Base-by-base conservation (phyloP, 2,888 invertebrate genomes). In the Drepana falcataria region DNA sequence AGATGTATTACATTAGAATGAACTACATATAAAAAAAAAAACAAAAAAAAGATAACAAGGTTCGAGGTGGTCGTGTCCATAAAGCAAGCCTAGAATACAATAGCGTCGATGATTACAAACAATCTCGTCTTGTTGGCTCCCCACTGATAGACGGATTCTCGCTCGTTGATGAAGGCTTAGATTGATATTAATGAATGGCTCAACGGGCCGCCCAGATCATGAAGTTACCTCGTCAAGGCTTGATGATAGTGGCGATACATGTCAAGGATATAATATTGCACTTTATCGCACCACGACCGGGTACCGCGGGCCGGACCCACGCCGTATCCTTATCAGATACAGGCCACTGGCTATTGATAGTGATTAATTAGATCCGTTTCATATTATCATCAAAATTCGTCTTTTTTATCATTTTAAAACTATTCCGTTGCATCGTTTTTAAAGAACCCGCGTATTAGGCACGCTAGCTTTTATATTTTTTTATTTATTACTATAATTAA, bases 61-160 rank as follows among this genome's bases (percentile, higher is more conserved):
- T 60, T 60, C 65, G 60, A 63, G 59, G 52, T 44, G 35, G 60
- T 58, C 21, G 21, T 21, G 21, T 21, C 21, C 21, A 58, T 53
- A 53, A 41, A 53, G 34, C 48, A 48, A 49, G 47, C 52, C 51
- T 53, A 54, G 53, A 52, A 57, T 53, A 35, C 47, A 53, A 47
- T 56, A 55, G 64, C 63, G 63, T 35, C 35, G 49, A 47, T 58
- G 63, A 58, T 64, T 57, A 60, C 60, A 61, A 66, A 64, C 60
- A 60, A 55, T 61, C 53, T 55, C 48, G 53, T 40, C 37, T 37
- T 37, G 37, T 5, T 37, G 37, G 5, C 37, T 5, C 37, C 6
- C 9, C 9, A 6, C 9, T 41, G 41, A 4, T 7, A 6, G 44
- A 2, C 9, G 44, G 9, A 44, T 44, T 6, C 44, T 3, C 44